Conservation (phyloP, 2,113 vertebrate genomes). For the Coregonus clupeaformis region DNA sequence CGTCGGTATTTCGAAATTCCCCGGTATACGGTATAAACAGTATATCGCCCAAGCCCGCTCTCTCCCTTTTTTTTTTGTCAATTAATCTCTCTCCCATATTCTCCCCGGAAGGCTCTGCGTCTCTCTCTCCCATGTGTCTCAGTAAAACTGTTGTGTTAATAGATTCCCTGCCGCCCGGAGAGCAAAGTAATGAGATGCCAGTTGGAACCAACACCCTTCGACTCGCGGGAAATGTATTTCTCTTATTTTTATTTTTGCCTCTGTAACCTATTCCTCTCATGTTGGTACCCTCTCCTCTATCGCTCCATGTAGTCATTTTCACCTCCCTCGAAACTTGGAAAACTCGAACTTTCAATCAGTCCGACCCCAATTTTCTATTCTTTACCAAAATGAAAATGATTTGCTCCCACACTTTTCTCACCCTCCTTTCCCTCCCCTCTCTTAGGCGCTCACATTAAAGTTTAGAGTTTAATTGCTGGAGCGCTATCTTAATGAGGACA, state of each 20-base stretch:
- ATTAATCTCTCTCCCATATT: neutral
- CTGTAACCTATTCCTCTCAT: neutral
- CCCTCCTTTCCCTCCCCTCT: neutral
- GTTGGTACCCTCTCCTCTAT: neutral
- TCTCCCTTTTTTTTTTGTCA: no score
- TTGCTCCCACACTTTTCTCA: neutral
- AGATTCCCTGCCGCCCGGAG: conserved; percentile 43
- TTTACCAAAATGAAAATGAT: neutral
- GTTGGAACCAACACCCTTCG: conserved; percentile 22
- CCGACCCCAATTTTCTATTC: neutral
- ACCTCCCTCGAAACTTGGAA: neutral
- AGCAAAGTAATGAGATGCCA: conserved; percentile 39
- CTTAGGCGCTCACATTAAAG: conserved; percentile 3
- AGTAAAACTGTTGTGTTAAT: conserved; percentile 55
- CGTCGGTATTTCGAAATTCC: no score
- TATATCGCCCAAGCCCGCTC: no score
- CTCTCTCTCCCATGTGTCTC: conserved; percentile 5
- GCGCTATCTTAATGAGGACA: conserved; percentile 25
- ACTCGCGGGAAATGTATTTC: conserved; percentile 27
- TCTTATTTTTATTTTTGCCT: neutral
- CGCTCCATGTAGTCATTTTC: neutral
- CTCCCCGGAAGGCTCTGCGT: neutral
- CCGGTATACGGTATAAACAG: no score
- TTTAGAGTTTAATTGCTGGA: conserved; percentile 17
- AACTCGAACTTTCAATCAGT: no score